Percentiles rank a stretch among this genome's conserved stretches.
phyloP scores from a whole-genome alignment of 1,140 invertebrate genomes.

The Brachionus paranguensis region DNA sequence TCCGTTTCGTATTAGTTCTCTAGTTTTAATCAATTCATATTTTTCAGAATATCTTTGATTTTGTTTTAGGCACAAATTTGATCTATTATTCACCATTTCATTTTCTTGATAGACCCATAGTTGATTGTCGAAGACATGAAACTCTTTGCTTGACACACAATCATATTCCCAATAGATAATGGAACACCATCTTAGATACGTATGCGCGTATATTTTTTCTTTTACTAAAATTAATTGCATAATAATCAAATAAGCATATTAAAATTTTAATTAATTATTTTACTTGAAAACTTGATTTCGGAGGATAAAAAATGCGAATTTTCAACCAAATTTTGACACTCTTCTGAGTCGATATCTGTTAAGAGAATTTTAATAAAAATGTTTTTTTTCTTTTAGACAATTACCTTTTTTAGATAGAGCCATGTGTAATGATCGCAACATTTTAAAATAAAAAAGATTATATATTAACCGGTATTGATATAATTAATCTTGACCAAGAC shows the following conservation, averaged over 20 bases:
- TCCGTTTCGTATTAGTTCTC: neutral
- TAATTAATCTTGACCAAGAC: neutral
- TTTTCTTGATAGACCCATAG: neutral
- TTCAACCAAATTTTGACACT: neutral
- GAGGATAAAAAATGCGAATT: neutral
- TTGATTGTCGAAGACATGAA: neutral
- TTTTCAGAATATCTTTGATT: neutral
- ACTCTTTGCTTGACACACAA: neutral
- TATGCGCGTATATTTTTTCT: neutral
- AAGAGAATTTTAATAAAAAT: neutral
- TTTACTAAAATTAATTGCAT: neutral
- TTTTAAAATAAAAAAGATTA: neutral
- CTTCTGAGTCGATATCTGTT: neutral
- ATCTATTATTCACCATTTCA: neutral
- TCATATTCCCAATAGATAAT: slow-evolving; percentile 3
- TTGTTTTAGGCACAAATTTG: neutral
- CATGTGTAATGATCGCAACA: neutral
- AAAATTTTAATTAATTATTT: neutral
- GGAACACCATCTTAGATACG: neutral
- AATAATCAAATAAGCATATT: neutral
- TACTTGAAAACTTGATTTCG: neutral
- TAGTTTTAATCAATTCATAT: neutral
- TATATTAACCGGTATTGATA: neutral
- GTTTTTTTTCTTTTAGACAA: neutral
- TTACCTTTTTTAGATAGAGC: neutral